Percentiles rank a stretch among this genome's conserved stretches.
Conservation (phyloP, 2,888 invertebrate genomes). For the Drosophila hamatofila region DNA sequence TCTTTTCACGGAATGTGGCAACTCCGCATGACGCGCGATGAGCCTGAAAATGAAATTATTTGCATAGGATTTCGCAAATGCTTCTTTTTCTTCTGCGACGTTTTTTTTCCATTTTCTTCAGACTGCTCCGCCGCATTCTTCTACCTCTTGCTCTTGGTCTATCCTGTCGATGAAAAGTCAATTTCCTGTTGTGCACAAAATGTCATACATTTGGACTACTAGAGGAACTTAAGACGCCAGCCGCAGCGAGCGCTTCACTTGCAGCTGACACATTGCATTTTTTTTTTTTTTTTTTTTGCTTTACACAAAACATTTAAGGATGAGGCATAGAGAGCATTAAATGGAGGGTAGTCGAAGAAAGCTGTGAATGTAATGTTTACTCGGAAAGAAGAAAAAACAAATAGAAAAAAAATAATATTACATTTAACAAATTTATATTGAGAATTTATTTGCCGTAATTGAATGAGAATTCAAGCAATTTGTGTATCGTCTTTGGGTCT, state of each 20-base stretch:
- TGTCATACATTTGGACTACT: constrained; percentile 47
- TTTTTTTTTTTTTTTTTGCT: constrained; percentile 8
- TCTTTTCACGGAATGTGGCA: constrained; percentile 64
- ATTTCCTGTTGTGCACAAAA: constrained; percentile 77
- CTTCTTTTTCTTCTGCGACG: background rate
- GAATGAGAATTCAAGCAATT: too few relatives aligned
- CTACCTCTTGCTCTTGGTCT: constrained; percentile 12
- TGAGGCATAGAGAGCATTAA: background rate
- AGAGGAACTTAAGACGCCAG: constrained; percentile 2
- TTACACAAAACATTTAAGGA: constrained; percentile 26
- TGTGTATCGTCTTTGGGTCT: too few relatives aligned
- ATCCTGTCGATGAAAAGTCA: constrained; percentile 77
- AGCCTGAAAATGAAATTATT: constrained; percentile 69
- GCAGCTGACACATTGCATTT: constrained; percentile 76
- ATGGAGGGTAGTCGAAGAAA: background rate
- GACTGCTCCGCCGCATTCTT: constrained; percentile 9
- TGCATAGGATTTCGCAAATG: constrained; percentile 59
- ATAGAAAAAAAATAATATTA: too few relatives aligned
- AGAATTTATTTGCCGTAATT: too few relatives aligned
- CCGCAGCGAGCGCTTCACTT: constrained; percentile 41
- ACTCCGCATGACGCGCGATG: constrained; percentile 60
- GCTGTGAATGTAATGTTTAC: background rate
- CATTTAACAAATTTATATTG: too few relatives aligned
- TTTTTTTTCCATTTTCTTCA: background rate
- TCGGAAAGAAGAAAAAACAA: background rate